Evolutionary conservation across 2,797 vertebrate species (phyloP), one percentile per base, ranked within the genome.

Genomic region (Acanthiza pusilla): DNA sequence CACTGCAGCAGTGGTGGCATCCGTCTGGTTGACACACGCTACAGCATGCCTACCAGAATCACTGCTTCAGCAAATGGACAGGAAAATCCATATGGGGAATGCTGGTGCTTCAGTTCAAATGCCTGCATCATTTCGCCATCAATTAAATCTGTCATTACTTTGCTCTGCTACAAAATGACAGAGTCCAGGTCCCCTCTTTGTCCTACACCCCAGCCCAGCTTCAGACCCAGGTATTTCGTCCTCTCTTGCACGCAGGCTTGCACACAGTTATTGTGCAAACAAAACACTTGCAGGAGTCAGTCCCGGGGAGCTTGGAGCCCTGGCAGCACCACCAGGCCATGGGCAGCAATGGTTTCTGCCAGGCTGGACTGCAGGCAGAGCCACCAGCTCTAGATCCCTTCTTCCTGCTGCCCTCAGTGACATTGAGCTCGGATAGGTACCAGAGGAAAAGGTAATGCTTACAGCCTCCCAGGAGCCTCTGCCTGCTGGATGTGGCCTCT

Each of bases 281-380:
- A 67, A 27, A 88, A 45, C 20, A 13, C 22, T 48, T 2, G 1
- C 19, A 88, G 68, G 16, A 78, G 5, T 40, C 57, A 74, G 15
- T 13, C 16, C 14, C 0, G 0, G 27, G n/a, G 26, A 85, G 34
- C 19, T 2, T 1, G 2, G n/a, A 75, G 53, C 53, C 13, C 45
- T 29, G 30, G 32, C 0, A 1, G 38, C 38, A 72, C 50, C 54
- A n/a, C 20, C 14, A 3, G 15, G 42, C 70, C 34, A 30, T 1
- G 1, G 4, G 63, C n/a, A 60, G 16, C 66, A 54, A 21, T 1
- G 5, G 23, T 11, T 82, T 81, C 50, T 62, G 70, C 84, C 48
- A 60, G 45, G 43, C 29, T 18, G 38, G 23, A 42, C 74, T 47
- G 40, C 1, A 3, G 57, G 43, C 21, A 80, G 16, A 78, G 45